Conservation (phyloP, 2,113 vertebrate species). For the Odocoileus virginianus region DNA sequence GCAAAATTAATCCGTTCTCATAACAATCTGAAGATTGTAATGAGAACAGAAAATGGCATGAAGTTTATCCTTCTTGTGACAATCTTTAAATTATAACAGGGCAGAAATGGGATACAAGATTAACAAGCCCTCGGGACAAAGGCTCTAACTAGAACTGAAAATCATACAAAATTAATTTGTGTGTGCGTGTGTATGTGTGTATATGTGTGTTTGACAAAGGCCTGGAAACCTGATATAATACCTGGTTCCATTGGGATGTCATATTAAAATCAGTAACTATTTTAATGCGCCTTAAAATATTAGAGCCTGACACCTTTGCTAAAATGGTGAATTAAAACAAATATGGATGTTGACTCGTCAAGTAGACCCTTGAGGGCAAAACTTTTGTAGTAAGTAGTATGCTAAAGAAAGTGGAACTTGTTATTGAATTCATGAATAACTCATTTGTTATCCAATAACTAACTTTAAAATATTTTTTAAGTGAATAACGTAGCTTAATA, state of each 20-base stretch:
- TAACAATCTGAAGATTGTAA: slow-evolving; percentile 81
- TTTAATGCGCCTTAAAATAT: slow-evolving; percentile 50
- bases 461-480: neutral
- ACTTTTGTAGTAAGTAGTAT: neutral
- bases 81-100: slow-evolving; percentile 75
- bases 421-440: neutral
- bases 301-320: neutral
- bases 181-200: neutral
- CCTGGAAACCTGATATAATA: slow-evolving; percentile 38
- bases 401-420: neutral
- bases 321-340: slow-evolving; percentile 6
- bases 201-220: neutral
- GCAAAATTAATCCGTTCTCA: slow-evolving; percentile 81
- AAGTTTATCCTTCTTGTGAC: slow-evolving; percentile 82
- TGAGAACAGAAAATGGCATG: slow-evolving; percentile 80
- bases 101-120: slow-evolving; percentile 73
- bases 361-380: neutral
- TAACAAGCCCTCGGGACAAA: slow-evolving; percentile 73
- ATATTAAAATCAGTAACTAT: slow-evolving; percentile 44
- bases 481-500: neutral
- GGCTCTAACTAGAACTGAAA: slow-evolving; percentile 59
- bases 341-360: neutral
- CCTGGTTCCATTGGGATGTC: neutral
- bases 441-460: neutral
- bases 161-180: slow-evolving; percentile 57